These are phyloP conservation scores for Pristionchus japonicus DNA, from an alignment of 2,888 invertebrate species.

Conservation along the genomic window DNA sequence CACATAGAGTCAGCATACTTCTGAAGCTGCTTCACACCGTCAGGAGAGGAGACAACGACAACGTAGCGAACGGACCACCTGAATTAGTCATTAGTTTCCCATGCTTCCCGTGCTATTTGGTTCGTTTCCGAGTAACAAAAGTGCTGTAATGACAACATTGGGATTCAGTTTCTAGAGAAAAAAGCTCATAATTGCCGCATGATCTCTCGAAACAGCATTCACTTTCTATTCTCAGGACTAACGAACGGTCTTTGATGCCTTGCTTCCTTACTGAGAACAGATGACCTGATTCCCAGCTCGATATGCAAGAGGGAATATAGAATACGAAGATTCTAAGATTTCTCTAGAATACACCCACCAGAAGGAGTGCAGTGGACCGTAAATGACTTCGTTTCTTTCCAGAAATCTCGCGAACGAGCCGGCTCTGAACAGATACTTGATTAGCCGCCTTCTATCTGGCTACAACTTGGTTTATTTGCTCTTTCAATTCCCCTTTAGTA, in stretches of 20 bases:
- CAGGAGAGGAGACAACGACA: conserved; percentile 25
- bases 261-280: too few species aligned
- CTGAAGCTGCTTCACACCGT: not conserved
- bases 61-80: conserved; percentile 37
- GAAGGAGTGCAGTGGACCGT: conserved; percentile 37
- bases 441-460: too few species aligned
- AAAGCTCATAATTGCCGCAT: too few species aligned
- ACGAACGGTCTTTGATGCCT: too few species aligned
- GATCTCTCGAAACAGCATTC: too few species aligned
- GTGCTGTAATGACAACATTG: too few species aligned
- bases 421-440: not conserved
- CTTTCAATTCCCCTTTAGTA: not conserved
- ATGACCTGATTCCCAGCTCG: too few species aligned
- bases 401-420: conserved; percentile 33
- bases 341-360: conserved; percentile 24
- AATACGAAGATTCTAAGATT: too few species aligned
- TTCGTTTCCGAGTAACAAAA: too few species aligned
- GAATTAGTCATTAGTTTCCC: not conserved
- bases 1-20: not conserved
- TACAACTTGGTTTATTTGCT: not conserved
- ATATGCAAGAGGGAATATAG: too few species aligned
- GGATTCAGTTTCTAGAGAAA: not conserved
- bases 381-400: conserved; percentile 6
- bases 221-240: too few species aligned
- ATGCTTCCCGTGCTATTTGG: not conserved